Percentiles rank a stretch among this genome's conserved stretches.
Conservation (phyloP, 2,888 invertebrate genomes). For the Mimachlamys varia region DNA sequence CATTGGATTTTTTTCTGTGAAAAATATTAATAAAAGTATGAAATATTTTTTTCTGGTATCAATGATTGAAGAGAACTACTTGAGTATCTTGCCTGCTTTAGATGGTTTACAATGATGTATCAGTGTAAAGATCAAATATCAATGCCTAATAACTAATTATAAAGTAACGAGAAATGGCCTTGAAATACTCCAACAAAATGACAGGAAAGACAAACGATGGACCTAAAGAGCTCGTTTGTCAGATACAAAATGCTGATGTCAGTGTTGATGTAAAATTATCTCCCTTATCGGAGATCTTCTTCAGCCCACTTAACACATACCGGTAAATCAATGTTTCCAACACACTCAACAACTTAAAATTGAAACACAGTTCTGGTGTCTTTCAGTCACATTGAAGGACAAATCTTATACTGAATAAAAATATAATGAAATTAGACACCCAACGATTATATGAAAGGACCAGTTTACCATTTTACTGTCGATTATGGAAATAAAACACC, state of each 20-base stretch:
- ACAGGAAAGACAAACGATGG: background rate
- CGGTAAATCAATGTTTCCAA: conserved; percentile 15
- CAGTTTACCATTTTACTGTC: too few species aligned
- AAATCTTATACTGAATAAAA: background rate
- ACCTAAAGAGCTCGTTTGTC: background rate
- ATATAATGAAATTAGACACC: too few species aligned
- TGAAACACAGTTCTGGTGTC: background rate
- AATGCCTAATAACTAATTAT: too few species aligned
- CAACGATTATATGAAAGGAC: too few species aligned
- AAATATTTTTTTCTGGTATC: too few species aligned
- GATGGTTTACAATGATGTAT: too few species aligned
- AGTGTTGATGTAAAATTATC: background rate
- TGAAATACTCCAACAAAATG: background rate
- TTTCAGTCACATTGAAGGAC: background rate
- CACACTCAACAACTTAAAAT: background rate
- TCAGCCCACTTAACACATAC: background rate
- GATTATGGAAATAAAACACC: too few species aligned
- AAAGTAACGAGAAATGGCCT: background rate
- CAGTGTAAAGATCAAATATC: too few species aligned
- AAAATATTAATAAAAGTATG: background rate
- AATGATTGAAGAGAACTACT: too few species aligned
- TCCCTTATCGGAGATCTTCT: background rate
- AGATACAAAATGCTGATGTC: background rate
- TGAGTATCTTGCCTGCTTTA: too few species aligned
- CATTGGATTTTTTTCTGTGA: background rate